Evolutionary conservation across 2,888 invertebrate species (phyloP).

Genomic region (Anaspis maculata): DNA sequence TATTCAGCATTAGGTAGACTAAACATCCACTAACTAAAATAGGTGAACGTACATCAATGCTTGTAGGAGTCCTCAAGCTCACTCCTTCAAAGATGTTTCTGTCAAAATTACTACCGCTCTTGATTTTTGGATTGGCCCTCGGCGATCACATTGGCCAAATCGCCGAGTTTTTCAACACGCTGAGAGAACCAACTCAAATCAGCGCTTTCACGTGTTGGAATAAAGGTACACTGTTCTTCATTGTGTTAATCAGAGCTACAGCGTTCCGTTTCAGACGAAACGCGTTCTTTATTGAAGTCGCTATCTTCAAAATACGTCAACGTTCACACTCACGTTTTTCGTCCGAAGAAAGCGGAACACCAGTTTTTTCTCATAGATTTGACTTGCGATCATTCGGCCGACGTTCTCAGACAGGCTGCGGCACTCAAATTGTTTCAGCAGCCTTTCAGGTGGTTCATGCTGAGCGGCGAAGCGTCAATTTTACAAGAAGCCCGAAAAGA

Average conservation of each 20-base stretch:
- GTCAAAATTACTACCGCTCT: too few relatives aligned
- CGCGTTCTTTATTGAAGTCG: conserved; percentile 6
- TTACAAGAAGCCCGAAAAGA: background rate
- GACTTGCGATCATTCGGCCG: conserved; percentile 14
- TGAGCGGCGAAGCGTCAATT: conserved; percentile 3
- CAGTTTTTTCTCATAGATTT: conserved; percentile 22
- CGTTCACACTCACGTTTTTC: conserved; percentile 1
- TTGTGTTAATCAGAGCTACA: conserved; percentile 7
- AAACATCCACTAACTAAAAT: too few relatives aligned
- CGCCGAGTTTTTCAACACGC: too few relatives aligned
- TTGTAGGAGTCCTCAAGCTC: too few relatives aligned
- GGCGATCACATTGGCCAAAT: too few relatives aligned
- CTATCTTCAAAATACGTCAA: conserved; percentile 10
- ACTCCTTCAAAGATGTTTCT: too few relatives aligned
- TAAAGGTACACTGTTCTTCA: background rate
- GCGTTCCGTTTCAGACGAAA: conserved; percentile 5
- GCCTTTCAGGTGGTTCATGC: conserved; percentile 27
- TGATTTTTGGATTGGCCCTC: too few relatives aligned
- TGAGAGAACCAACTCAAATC: too few relatives aligned
- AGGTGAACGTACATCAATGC: too few relatives aligned
- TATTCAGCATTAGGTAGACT: too few relatives aligned
- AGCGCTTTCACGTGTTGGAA: background rate
- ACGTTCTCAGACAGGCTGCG: conserved; percentile 21
- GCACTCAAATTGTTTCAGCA: conserved; percentile 19
- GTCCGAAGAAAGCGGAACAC: conserved; percentile 14